A percentile compares a stretch with the other conserved stretches of the same genome.
phyloP scores from a whole-genome alignment of 1,140 invertebrate genomes.

The Dreissena polymorpha region DNA sequence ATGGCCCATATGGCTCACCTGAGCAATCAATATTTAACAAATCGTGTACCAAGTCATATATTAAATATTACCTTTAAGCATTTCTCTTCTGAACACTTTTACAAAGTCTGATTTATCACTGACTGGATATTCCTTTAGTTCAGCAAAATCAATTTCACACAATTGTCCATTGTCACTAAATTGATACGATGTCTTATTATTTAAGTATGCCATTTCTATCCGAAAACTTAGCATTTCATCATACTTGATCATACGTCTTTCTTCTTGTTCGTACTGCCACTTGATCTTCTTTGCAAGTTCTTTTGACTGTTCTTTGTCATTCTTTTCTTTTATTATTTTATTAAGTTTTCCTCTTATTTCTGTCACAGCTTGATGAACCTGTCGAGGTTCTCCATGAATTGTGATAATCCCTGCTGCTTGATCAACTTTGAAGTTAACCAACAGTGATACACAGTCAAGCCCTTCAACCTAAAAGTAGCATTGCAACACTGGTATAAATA shows the following conservation, averaged over 20 bases:
- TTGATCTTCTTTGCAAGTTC: slow-evolving; percentile 16
- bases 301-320: neutral
- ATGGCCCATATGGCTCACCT: neutral
- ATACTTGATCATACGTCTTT: slow-evolving; percentile 12
- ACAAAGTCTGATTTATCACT: slow-evolving; percentile 1
- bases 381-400: slow-evolving; percentile 12
- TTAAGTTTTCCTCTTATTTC: neutral
- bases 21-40: neutral
- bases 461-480: neutral
- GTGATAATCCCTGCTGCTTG: slow-evolving; percentile 20
- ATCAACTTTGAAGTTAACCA: slow-evolving; percentile 34
- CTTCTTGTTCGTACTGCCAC: slow-evolving; percentile 38
- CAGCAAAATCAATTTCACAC: slow-evolving; percentile 32
- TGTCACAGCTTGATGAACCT: neutral
- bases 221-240: slow-evolving; percentile 5
- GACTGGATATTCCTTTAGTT: slow-evolving; percentile 11
- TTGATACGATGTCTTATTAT: neutral
- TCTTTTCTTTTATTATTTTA: neutral
- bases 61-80: slow-evolving; percentile 19
- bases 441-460: slow-evolving; percentile 8
- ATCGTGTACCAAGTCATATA: neutral
- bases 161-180: slow-evolving; percentile 1
- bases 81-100: slow-evolving; percentile 24
- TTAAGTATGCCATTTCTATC: slow-evolving; percentile 33
- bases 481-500: neutral